Base-by-base conservation (phyloP, 2,888 invertebrate species). In the Synergus laeviventris region DNA sequence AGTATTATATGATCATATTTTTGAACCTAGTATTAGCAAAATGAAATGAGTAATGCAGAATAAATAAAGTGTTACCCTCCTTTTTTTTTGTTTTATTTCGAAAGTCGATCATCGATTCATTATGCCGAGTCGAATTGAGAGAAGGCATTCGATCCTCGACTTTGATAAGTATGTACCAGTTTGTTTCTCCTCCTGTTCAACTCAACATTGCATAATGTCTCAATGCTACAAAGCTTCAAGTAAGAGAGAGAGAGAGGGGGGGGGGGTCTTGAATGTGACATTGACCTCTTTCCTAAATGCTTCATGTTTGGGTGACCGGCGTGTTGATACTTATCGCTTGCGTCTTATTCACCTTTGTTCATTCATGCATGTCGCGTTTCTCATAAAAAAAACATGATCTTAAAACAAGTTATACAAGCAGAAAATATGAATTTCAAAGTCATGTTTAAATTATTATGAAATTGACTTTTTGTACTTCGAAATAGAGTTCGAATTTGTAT, bases 221-320 rank as follows among this genome's bases (percentile, higher is more conserved):
- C 18, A 70, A 70, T 70, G 70, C 70, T 70, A 2, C 7, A 39
- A 12, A 21, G 24, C 42, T 42, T 70, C n/a, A 45, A 49, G 45
- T 49, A 59, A 59, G 64, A 60, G 49, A 45, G 77, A 54, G 54
- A 60, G 56, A 38, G n/a, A n/a, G n/a, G n/a, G n/a, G n/a, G n/a
- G n/a, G n/a, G n/a, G n/a, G 49, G 31, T 49, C 45, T 70, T 31
- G 42, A n/a, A 54, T 42, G 31, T 79, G 76, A 77, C 80, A 80
- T 76, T 77, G 81, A 79, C 79, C 77, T 74, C 73, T 42, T 74
- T 77, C 39, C 60, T 59, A 56, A 76, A 78, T 73, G 74, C 36
- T 54, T 49, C 18, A 18, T 54, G 70, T 70, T 70, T 49, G 49
- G 70, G 70, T 11, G 36, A 31, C 49, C 31, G 49, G 12, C 66